phyloP scores from a whole-genome alignment of 92 coral and sea anemone species.

The Isaurus tuberculatus region DNA sequence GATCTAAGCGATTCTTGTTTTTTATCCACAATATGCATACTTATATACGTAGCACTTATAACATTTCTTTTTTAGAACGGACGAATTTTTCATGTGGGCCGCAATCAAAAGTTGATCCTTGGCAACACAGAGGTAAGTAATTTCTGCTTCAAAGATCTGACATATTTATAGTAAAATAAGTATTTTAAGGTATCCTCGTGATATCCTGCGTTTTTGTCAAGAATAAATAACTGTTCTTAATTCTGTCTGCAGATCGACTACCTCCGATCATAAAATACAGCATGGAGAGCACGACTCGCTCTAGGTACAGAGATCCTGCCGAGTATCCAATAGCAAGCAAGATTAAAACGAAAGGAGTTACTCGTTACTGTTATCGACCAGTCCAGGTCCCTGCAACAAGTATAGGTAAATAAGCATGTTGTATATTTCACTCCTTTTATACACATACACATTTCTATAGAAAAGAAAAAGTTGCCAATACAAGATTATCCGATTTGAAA shows the following conservation, averaged over 20 bases:
- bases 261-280: conserved; percentile 83
- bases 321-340: conserved; percentile 52
- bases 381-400: conserved; percentile 72
- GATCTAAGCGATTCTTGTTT: neutral
- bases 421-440: too few species aligned
- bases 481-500: too few species aligned
- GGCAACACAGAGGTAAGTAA: conserved; percentile 85
- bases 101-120: conserved; percentile 65
- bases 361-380: conserved; percentile 59
- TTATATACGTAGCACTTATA: neutral
- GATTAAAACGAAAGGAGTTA: conserved; percentile 38
- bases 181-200: too few species aligned
- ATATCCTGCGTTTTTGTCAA: too few species aligned
- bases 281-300: conserved; percentile 84
- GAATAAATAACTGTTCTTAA: neutral
- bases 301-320: conserved; percentile 79
- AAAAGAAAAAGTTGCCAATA: too few species aligned
- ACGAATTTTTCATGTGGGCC: conserved; percentile 91
- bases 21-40: neutral
- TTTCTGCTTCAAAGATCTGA: neutral
- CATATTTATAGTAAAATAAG: too few species aligned
- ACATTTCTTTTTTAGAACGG: conserved; percentile 53
- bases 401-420: conserved; percentile 37
- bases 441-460: neutral
- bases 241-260: conserved; percentile 50